These are phyloP conservation scores for Hyposoter dolosus DNA, from an alignment of 2,888 invertebrate species.

Conservation along the genomic window DNA sequence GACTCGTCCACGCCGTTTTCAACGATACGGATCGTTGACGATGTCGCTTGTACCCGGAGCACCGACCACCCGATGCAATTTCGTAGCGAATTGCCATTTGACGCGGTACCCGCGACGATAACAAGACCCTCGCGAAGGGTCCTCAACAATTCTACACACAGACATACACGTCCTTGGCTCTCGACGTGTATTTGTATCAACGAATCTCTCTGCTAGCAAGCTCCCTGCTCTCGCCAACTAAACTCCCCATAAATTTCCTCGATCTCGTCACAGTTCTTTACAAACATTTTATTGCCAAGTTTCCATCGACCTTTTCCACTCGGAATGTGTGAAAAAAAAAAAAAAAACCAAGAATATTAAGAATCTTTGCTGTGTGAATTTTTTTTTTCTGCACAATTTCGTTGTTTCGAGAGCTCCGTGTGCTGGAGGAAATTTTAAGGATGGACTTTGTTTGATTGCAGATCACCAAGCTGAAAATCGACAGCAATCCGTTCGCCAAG, in stretches of 20 bases:
- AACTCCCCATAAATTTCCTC: constrained; percentile 23
- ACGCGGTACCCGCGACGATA: constrained; percentile 73
- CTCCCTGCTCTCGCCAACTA: background rate
- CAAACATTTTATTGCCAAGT: background rate
- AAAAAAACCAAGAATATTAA: background rate
- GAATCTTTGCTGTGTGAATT: background rate
- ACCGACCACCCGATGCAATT: constrained; percentile 68
- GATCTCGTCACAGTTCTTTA: background rate
- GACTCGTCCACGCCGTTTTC: constrained; percentile 66
- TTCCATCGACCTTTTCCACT: background rate
- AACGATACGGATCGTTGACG: constrained; percentile 74
- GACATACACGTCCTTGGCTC: background rate
- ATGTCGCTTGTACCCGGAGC: constrained; percentile 60
- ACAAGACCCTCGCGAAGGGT: constrained; percentile 69
- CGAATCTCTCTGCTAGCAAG: background rate
- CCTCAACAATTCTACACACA: constrained; percentile 18
- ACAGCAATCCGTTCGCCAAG: constrained; percentile 94
- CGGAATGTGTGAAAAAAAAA: background rate
- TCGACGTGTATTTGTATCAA: background rate
- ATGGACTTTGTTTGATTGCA: constrained; percentile 82
- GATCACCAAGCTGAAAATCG: constrained; percentile 94
- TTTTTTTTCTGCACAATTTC: background rate
- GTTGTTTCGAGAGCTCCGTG: background rate
- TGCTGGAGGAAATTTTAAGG: background rate
- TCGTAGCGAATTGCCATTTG: constrained; percentile 74